Base-by-base conservation (phyloP, 2,888 invertebrate genomes). In the Tuberolachnus salignus region DNA sequence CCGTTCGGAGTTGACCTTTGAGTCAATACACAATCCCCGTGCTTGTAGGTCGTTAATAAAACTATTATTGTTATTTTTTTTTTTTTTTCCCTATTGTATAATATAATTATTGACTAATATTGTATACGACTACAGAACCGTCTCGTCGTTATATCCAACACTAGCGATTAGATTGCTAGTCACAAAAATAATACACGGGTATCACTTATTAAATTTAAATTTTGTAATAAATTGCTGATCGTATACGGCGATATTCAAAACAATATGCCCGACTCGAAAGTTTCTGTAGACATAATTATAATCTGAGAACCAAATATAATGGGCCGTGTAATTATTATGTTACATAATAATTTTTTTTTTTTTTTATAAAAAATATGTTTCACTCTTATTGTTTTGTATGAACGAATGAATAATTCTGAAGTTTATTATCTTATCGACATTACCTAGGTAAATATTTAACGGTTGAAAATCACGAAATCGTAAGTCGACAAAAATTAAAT, bases 21-120 rank as follows among this genome's bases (percentile, higher is more conserved):
- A 51, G 19, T 49, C 34, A 51, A 34, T 34, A 34, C 49, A 51
- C 16, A 21, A 51, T 6, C 9, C 61, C 51, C 51, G 51, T 72
- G 61, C 34, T 51, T 61, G 72, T 61, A 72, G 34, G 72, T 63
- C 72, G 34, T 72, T 61, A 72, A 61, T 72, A 61, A 26, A 72
- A 72, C 49, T 51, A 49, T 71, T n/a, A n/a, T n/a, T n/a, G n/a
- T n/a, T n/a, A 34, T 61, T 34, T 34, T 34, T 34, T 34, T 34
- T 34, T 34, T 59, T 49, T 59, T 49, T 26, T 49, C 49, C 19
- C 21, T 51, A 72, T 72, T 21, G 19, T 61, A 21, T 34, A 4
- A 4, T 51, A 34, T 61, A 61, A 59, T 71, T 71, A 46, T 59
- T 59, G 26, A 26, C 59, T 21, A n/a, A n/a, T n/a, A n/a, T n/a